These are phyloP conservation scores for Epirrhoe tristata DNA, from an alignment of 2,888 invertebrate species.

Conservation along the genomic window DNA sequence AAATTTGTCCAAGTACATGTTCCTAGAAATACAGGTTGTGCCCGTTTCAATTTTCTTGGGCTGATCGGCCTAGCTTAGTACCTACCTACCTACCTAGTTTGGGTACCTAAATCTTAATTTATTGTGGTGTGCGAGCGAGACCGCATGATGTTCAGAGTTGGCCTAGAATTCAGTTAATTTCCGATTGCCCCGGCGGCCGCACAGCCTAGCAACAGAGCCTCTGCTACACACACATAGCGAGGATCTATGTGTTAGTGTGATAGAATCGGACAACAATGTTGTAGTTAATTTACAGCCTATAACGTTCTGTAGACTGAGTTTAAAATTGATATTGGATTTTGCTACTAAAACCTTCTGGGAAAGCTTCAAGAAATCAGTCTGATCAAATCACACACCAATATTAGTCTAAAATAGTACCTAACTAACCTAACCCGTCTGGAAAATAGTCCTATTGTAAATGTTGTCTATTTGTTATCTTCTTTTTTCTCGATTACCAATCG, in stretches of 20 bases:
- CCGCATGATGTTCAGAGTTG: constrained; percentile 59
- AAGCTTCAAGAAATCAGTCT: too few relatives aligned
- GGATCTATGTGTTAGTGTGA: constrained; percentile 10
- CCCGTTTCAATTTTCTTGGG: too few relatives aligned
- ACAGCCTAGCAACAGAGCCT: constrained; percentile 57
- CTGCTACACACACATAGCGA: constrained; percentile 8
- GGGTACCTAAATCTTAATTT: neutral
- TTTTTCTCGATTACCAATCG: neutral
- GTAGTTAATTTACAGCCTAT: constrained; percentile 11
- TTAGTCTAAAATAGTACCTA: too few relatives aligned
- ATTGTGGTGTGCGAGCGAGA: constrained; percentile 62
- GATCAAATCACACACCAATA: too few relatives aligned
- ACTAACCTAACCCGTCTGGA: neutral
- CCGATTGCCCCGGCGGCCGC: constrained; percentile 67
- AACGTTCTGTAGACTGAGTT: neutral
- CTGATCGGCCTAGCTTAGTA: too few relatives aligned
- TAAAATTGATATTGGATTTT: neutral
- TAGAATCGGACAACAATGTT: constrained; percentile 24
- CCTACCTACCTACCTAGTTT: too few relatives aligned
- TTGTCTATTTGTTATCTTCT: neutral
- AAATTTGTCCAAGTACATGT: too few relatives aligned
- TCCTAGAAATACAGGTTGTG: too few relatives aligned
- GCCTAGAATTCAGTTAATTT: constrained; percentile 82
- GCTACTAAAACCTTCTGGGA: neutral
- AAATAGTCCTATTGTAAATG: neutral